These are phyloP conservation scores for Spea hammondii DNA, from an alignment of 2,797 vertebrate species.

Conservation along the genomic window DNA sequence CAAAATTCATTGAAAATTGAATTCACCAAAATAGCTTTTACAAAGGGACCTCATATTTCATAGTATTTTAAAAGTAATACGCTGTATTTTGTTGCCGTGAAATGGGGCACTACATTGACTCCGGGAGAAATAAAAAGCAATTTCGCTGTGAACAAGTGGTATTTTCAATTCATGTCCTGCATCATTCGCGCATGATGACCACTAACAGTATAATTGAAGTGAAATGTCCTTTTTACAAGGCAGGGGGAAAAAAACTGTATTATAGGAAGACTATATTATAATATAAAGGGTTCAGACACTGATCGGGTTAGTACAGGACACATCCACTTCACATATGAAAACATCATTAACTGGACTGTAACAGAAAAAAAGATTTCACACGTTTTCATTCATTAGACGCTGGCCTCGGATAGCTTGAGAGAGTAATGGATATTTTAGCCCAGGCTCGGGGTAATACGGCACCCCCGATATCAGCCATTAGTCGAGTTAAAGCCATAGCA, in stretches of 20 bases:
- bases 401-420: conserved; percentile 82
- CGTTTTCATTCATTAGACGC: conserved; percentile 96
- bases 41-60: conserved; percentile 61
- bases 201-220: conserved; percentile 51
- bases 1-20: conserved; percentile 59
- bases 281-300: conserved; percentile 34
- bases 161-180: conserved; percentile 53
- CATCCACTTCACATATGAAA: conserved; percentile 80
- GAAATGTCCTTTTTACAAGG: conserved; percentile 51
- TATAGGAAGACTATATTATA: conserved; percentile 28
- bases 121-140: conserved; percentile 59
- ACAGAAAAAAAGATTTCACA: conserved; percentile 91
- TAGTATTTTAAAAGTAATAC: conserved; percentile 64
- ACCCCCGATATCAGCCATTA: neutral
- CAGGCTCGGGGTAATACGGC: neutral
- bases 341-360: conserved; percentile 83
- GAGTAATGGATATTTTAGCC: neutral
- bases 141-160: conserved; percentile 59
- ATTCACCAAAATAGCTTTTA: conserved; percentile 57
- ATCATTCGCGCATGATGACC: conserved; percentile 44
- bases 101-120: conserved; percentile 56
- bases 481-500: too few species aligned
- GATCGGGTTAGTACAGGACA: conserved; percentile 32
- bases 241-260: conserved; percentile 25
- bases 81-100: conserved; percentile 57